These are phyloP conservation scores for Parasteatoda lunata DNA, from an alignment of 2,888 invertebrate genomes.

Conservation along the genomic window DNA sequence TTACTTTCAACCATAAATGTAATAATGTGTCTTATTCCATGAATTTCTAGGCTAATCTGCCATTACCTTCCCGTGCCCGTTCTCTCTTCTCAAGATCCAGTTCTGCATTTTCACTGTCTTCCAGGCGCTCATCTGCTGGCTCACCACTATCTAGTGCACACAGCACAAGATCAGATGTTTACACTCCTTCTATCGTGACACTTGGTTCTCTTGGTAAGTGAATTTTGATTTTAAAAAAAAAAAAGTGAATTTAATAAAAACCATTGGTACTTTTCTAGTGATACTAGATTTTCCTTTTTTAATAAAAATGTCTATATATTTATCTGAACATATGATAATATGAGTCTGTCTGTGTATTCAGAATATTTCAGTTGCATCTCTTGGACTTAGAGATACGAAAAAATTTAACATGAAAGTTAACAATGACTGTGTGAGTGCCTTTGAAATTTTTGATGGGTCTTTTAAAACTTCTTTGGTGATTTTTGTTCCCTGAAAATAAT, in stretches of 20 bases:
- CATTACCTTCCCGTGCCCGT: constrained; percentile 34
- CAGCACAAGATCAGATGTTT: constrained; percentile 9
- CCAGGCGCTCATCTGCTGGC: background rate
- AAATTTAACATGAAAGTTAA: too few species aligned
- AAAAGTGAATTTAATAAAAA: background rate
- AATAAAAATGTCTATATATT: too few species aligned
- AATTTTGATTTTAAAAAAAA: background rate
- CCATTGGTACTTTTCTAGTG: too few species aligned
- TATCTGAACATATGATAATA: background rate
- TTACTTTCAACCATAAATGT: too few species aligned
- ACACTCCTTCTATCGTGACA: constrained; percentile 34
- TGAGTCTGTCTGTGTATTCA: background rate
- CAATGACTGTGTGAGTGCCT: too few species aligned
- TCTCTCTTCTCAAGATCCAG: constrained; percentile 26
- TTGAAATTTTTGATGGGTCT: too few species aligned
- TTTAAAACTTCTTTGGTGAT: too few species aligned
- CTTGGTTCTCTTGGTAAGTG: constrained; percentile 15
- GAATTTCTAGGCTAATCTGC: constrained; percentile 36
- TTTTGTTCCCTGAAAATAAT: too few species aligned
- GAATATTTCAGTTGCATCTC: background rate
- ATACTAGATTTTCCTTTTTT: too few species aligned
- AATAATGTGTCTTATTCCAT: too few species aligned
- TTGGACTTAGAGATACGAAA: too few species aligned
- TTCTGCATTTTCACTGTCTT: constrained; percentile 24
- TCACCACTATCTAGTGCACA: constrained; percentile 3